Evolutionary conservation across 2,113 vertebrate species (phyloP), one percentile per base, ranked within the genome.

Genomic region (Colinus virginianus): DNA sequence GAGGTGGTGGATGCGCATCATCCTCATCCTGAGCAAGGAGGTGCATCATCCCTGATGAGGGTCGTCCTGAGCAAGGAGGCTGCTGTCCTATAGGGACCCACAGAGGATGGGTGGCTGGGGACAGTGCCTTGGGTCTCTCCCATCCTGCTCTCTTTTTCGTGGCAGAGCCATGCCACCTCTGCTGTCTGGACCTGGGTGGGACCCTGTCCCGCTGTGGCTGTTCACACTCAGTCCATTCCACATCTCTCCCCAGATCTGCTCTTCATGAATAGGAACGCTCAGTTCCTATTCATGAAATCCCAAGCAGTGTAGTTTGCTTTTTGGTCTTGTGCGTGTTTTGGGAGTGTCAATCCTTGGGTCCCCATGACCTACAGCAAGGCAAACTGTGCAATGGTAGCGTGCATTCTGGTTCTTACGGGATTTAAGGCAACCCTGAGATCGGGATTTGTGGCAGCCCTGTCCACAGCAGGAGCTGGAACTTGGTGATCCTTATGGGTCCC

Each of bases 281-380:
- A 9, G 5, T 26, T 66, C 51, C 56, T 7, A 19, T 7, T 4
- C 0, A 0, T 6, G 28, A 45, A 70, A 34, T 16, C 22, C 11
- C n/a, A 4, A 32, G 16, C 28, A 30, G 28, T 9, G 3, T 30
- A 10, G 9, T 55, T 55, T 55, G 53, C 9, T 30, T 55, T 55
- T 55, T 64, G 48, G 42, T 11, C 2, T 0, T 0, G 0, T 3
- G 14, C 13, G 8, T 48, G 46, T 58, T 75, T 48, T 4, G 67
- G 34, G 55, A 59, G 14, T 0, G 13, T 19, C 2, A 0, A 1
- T 64, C 36, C n/a, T 2, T 1, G 18, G 70, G 9, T 12, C n/a
- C 7, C 6, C 3, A 18, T 0, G 25, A 74, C 61, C 66, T n/a
- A 4, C 16, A 38, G 38, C 51, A 26, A 36, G 79, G 4, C 13